These are phyloP conservation scores for Taenioides sp. DNA, from an alignment of 2,797 vertebrate genomes.

Conservation along the genomic window DNA sequence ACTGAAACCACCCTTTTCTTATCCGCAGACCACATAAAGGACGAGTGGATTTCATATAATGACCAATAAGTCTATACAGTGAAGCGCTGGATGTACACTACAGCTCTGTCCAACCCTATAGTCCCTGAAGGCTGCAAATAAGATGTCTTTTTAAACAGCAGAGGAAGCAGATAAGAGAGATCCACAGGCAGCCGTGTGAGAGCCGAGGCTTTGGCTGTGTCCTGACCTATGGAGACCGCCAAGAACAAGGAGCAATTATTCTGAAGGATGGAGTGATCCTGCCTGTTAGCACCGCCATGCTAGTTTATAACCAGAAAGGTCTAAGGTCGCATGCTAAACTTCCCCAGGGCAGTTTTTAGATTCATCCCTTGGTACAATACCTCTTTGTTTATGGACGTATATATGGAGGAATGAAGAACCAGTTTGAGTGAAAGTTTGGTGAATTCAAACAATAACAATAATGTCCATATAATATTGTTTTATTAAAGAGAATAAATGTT, in stretches of 20 bases:
- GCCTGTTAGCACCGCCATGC: conserved; percentile 38
- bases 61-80: conserved; percentile 38
- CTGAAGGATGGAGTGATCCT: conserved; percentile 41
- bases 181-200: conserved; percentile 64
- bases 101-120: conserved; percentile 34
- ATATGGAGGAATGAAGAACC: neutral
- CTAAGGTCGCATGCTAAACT: conserved; percentile 55
- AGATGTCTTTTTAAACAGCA: conserved; percentile 63
- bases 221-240: conserved; percentile 67
- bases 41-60: conserved; percentile 55
- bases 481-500: too few relatives aligned
- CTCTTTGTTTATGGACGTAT: conserved; percentile 43
- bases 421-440: neutral
- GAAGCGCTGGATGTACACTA: conserved; percentile 28
- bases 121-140: conserved; percentile 28
- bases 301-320: conserved; percentile 47
- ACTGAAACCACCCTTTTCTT: conserved; percentile 51
- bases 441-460: too few relatives aligned
- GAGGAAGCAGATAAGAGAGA: conserved; percentile 23
- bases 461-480: too few relatives aligned
- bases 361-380: conserved; percentile 39
- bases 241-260: conserved; percentile 77
- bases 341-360: conserved; percentile 45
- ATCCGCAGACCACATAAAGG: conserved; percentile 34
- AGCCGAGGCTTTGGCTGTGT: conserved; percentile 47